phyloP scores from a whole-genome alignment of 2,888 invertebrate species.

The Callyntrura guangdongensis region DNA sequence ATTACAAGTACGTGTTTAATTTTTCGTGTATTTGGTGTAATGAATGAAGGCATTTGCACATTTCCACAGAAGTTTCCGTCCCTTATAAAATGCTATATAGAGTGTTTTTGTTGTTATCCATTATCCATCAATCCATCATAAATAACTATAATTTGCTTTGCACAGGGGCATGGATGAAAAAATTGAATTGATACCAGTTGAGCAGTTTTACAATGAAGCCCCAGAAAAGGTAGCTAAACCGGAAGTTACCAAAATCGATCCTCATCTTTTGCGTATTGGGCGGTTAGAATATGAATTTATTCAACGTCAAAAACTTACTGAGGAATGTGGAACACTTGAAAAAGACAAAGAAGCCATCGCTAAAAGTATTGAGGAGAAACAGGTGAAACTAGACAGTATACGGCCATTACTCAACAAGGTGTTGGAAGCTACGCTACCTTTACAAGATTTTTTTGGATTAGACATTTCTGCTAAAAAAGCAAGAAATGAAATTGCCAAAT shows the following conservation, averaged over 20 bases:
- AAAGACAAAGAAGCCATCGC: slow-evolving; percentile 92
- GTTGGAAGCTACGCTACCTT: slow-evolving; percentile 93
- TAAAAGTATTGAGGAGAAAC: slow-evolving; percentile 91
- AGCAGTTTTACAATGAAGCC: slow-evolving; percentile 94
- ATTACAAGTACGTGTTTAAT: slow-evolving; percentile 90
- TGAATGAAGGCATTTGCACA: not conserved
- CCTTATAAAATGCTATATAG: no score
- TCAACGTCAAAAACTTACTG: slow-evolving; percentile 93
- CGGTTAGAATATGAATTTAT: slow-evolving; percentile 96
- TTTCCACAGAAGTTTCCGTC: not conserved
- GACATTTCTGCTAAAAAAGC: slow-evolving; percentile 92
- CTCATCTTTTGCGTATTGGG: slow-evolving; percentile 93
- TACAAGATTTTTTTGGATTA: slow-evolving; percentile 95
- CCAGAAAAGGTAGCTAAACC: slow-evolving; percentile 90
- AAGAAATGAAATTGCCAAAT: slow-evolving; percentile 91
- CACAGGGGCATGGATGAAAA: slow-evolving; percentile 95
- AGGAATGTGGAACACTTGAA: slow-evolving; percentile 91
- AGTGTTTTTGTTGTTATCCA: not conserved
- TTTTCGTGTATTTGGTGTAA: not conserved
- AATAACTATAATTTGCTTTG: slow-evolving; percentile 67
- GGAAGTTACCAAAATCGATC: slow-evolving; percentile 86
- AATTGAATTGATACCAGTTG: slow-evolving; percentile 94
- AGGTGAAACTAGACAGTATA: slow-evolving; percentile 92
- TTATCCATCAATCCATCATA: not conserved
- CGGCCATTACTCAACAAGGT: slow-evolving; percentile 92